Base-by-base conservation (phyloP, 2,113 vertebrate genomes). In the rabbit (Oryctolagus cuniculus) region DNA sequence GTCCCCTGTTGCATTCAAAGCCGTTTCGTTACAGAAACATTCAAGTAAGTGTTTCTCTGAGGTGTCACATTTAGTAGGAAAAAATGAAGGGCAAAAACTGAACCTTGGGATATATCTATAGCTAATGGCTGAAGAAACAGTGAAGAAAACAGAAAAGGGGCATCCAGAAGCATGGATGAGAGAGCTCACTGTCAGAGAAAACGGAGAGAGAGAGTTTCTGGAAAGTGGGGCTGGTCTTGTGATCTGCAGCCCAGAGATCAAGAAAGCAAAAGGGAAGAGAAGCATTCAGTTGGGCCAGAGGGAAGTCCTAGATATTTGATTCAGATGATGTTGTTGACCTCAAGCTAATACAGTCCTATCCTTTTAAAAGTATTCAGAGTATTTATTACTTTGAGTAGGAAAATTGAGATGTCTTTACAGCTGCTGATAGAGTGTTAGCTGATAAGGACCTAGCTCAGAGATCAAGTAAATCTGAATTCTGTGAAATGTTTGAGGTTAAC, bases 261-360 rank as follows among this genome's bases (percentile, higher is more conserved):
- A 61, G 67, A 88, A 25, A 16, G 13, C 67, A 81, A 10, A 88
- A 61, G 73, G 34, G 53, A 95, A 77, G 12, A 91, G 49, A 73
- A 66, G 80, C 21, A 51, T 63, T 93, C 22, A 63, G 2, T 11
- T 86, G 79, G 44, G 11, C 51, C 38, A 82, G 69, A 73, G 38
- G 61, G 17, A 85, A 34, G 19, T 78, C 55, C 24, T 85, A 16
- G 36, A 31, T 61, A 19, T 17, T 78, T 78, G 72, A 63, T 19
- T 78, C 83, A 82, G 22, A n/a, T 61, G 10, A 67, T 90, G 31
- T 87, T 95, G 72, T 87, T 95, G 61, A 70, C 51, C 9, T 95
- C 66, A 90, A 80, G n/a, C 17, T 75, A 83, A 79, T 34, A 92
- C 11, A 84, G 55, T 67, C 15, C 31, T 53, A 12, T 55, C 38